Evolutionary conservation across 1,140 invertebrate species (phyloP).

Genomic region (Brachionus sp.): DNA sequence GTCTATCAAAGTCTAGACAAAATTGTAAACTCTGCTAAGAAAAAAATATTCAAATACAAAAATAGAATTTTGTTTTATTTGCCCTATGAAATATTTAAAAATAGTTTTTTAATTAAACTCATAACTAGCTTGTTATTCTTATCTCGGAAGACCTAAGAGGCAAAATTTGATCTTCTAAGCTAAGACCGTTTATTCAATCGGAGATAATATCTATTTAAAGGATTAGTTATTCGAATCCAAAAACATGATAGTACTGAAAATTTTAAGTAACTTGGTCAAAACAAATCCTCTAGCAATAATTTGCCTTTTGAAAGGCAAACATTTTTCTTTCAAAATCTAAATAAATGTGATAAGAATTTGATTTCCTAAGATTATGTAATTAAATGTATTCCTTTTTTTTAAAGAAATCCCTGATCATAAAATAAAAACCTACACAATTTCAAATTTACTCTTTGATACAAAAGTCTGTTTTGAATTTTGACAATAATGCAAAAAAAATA

Average conservation of each 20-base stretch:
- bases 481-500: too few relatives aligned
- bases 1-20: not conserved
- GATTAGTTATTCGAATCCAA: not conserved
- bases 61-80: slow-evolving; percentile 12
- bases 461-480: too few relatives aligned
- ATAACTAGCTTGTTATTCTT: not conserved
- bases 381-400: not conserved
- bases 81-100: not conserved
- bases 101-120: slow-evolving; percentile 3
- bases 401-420: too few relatives aligned
- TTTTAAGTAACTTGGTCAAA: not conserved
- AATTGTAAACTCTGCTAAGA: not conserved
- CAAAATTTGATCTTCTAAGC: not conserved
- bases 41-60: not conserved
- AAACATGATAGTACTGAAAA: not conserved
- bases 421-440: too few relatives aligned
- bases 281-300: not conserved
- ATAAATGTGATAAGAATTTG: not conserved
- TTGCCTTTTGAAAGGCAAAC: not conserved
- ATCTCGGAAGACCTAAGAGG: not conserved
- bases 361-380: slow-evolving; percentile 5
- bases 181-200: not conserved
- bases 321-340: not conserved
- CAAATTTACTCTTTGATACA: too few relatives aligned
- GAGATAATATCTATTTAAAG: not conserved